These are phyloP conservation scores for Lithophane semibrunnea DNA, from an alignment of 2,888 invertebrate genomes.

Conservation along the genomic window DNA sequence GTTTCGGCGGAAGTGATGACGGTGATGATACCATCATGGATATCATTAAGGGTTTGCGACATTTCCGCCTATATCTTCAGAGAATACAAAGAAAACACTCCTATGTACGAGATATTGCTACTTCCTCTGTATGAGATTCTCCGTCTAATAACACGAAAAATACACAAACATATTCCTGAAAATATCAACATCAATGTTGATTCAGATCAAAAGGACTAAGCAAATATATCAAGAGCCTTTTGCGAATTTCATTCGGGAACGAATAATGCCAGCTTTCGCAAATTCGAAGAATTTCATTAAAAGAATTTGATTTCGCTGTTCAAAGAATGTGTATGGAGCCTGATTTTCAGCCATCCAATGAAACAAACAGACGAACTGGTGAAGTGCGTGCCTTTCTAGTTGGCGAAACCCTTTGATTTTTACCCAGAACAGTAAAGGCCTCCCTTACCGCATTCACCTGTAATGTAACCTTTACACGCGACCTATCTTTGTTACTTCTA, in stretches of 20 bases:
- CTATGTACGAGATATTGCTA: too few species aligned
- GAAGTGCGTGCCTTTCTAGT: background rate
- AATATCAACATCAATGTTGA: constrained; percentile 9
- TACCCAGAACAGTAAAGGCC: background rate
- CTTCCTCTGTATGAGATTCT: background rate
- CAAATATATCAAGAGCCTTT: constrained; percentile 23
- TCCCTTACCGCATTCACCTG: background rate
- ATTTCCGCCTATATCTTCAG: background rate
- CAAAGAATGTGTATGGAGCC: constrained; percentile 10
- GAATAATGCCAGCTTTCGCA: constrained; percentile 3
- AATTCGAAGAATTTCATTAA: constrained; percentile 42
- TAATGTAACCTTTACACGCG: too few species aligned
- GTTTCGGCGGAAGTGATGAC: background rate
- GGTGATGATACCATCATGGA: background rate
- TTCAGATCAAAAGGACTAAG: constrained; percentile 6
- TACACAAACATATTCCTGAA: constrained; percentile 13
- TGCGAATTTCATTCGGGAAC: background rate
- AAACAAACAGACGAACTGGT: background rate
- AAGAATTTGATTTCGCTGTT: constrained; percentile 20
- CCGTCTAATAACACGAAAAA: background rate
- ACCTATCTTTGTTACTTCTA: too few species aligned
- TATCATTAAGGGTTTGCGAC: background rate
- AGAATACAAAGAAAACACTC: background rate
- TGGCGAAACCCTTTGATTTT: background rate
- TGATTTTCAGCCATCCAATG: constrained; percentile 19